Conservation (phyloP, 2,888 invertebrate genomes). For the Limenitis camilla region DNA sequence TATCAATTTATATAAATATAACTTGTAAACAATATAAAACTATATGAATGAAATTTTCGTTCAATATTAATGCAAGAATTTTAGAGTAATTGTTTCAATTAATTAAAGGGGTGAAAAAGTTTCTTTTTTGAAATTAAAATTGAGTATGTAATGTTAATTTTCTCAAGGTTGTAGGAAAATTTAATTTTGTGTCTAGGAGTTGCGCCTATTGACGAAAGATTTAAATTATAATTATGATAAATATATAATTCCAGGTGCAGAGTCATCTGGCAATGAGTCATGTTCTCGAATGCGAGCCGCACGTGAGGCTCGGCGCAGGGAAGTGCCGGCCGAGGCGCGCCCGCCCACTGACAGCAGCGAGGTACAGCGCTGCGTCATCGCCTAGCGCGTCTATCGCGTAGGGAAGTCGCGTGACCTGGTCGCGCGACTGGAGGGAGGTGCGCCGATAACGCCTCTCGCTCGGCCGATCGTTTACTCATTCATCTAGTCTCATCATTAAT, state of each 20-base stretch:
- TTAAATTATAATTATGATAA: too few species aligned
- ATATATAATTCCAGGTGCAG: slow-evolving; percentile 38
- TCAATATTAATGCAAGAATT: too few species aligned
- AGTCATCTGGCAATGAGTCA: slow-evolving; percentile 63
- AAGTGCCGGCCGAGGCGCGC: slow-evolving; percentile 58
- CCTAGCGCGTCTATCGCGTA: slow-evolving; percentile 32
- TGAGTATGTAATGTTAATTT: too few species aligned
- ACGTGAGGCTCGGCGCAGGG: slow-evolving; percentile 60
- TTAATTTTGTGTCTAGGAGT: too few species aligned
- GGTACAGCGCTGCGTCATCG: slow-evolving; percentile 63
- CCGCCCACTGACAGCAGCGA: slow-evolving; percentile 68
- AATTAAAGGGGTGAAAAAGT: too few species aligned
- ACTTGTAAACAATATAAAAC: too few species aligned
- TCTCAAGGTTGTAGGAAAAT: too few species aligned
- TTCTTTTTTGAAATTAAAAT: too few species aligned
- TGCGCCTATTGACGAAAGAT: too few species aligned
- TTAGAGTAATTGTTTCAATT: too few species aligned
- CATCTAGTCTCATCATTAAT: background rate
- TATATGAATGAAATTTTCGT: too few species aligned
- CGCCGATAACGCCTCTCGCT: slow-evolving; percentile 33
- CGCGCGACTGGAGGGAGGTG: slow-evolving; percentile 32
- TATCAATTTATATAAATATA: too few species aligned
- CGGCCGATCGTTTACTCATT: slow-evolving; percentile 21
- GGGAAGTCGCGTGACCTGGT: slow-evolving; percentile 19
- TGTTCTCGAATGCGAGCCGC: slow-evolving; percentile 65